Percentiles rank a stretch among this genome's conserved stretches.
These are phyloP conservation scores for Cervus canadensis DNA, from an alignment of 2,113 vertebrate species.

Conservation along the genomic window DNA sequence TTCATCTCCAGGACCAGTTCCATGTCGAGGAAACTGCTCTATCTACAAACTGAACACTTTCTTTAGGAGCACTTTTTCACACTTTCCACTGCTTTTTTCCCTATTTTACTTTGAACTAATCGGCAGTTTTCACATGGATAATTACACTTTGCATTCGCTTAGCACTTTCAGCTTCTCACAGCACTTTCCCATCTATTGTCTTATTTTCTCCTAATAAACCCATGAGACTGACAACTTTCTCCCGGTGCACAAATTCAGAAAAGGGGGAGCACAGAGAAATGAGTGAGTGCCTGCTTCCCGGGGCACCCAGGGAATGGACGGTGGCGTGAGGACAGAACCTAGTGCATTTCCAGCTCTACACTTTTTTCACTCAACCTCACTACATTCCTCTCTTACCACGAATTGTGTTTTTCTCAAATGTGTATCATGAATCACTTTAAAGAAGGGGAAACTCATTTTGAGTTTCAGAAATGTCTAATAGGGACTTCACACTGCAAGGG, in stretches of 20 bases:
- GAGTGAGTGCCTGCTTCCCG: accelerated
- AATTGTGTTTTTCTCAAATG: background rate
- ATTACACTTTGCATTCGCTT: background rate
- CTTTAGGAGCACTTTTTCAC: background rate
- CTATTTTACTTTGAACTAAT: background rate
- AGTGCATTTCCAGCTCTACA: background rate
- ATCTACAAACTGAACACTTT: background rate
- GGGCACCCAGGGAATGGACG: background rate
- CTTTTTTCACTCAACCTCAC: background rate
- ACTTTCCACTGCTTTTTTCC: background rate
- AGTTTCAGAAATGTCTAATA: background rate
- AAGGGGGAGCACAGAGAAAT: background rate
- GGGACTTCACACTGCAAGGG: background rate
- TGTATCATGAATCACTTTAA: background rate
- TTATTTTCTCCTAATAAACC: background rate
- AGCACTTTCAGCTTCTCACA: background rate
- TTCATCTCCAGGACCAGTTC: background rate
- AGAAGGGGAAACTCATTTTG: background rate
- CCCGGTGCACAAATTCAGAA: background rate
- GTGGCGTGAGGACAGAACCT: background rate
- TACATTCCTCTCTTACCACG: accelerated
- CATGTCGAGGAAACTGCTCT: background rate
- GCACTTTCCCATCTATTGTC: background rate
- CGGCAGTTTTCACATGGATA: background rate
- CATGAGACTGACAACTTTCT: background rate